Conservation (phyloP, 92 coral and sea anemone species). For the Phenganax subtilis region DNA sequence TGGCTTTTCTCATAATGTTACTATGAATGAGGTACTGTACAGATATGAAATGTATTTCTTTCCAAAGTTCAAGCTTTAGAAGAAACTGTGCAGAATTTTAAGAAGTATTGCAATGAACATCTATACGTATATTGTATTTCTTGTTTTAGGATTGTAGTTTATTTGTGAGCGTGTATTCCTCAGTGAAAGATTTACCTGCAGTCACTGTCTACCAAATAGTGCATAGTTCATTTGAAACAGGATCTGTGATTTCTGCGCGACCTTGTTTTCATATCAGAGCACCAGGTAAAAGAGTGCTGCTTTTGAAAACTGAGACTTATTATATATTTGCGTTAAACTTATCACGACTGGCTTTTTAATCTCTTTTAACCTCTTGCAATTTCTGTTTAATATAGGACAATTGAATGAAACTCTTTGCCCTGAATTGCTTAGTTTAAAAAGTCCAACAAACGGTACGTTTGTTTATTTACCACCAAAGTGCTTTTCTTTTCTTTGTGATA, state of each 20-base stretch:
- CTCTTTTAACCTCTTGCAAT: too few relatives aligned
- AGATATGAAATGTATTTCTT: neutral
- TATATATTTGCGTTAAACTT: neutral
- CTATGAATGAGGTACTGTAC: slow-evolving; percentile 68
- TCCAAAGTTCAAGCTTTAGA: neutral
- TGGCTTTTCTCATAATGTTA: slow-evolving; percentile 68
- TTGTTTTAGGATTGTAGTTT: slow-evolving; percentile 66
- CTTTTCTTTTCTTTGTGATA: neutral
- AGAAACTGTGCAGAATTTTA: neutral
- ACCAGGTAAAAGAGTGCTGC: slow-evolving; percentile 28
- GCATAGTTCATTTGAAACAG: slow-evolving; percentile 58
- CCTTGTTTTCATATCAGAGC: slow-evolving; percentile 46
- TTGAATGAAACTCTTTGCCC: slow-evolving; percentile 66
- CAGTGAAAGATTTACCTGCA: slow-evolving; percentile 76
- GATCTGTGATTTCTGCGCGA: slow-evolving; percentile 62
- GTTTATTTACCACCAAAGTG: neutral
- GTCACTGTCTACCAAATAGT: slow-evolving; percentile 74
- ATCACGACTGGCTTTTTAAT: neutral
- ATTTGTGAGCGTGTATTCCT: slow-evolving; percentile 77
- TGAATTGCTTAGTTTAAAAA: slow-evolving; percentile 68
- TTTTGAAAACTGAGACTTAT: slow-evolving; percentile 2
- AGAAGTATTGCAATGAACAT: too few relatives aligned
- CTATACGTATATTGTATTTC: neutral
- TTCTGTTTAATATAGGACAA: slow-evolving; percentile 34
- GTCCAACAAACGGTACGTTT: slow-evolving; percentile 71